Conservation (phyloP, 2,888 invertebrate genomes). For the Phrixothrix hirtus region DNA sequence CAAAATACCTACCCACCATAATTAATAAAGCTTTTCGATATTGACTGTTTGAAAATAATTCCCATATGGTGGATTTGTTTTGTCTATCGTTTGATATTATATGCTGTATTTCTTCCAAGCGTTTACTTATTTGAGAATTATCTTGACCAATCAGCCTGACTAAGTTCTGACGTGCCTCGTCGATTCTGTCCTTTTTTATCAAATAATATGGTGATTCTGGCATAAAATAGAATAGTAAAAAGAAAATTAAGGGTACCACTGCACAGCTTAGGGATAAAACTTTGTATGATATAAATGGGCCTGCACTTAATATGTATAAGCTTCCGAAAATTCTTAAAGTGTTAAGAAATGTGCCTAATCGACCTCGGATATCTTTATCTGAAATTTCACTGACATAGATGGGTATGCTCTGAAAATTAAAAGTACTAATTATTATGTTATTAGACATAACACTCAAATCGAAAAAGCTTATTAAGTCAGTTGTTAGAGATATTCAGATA, state of each 20-base stretch:
- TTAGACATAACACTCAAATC: no score
- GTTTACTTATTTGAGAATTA: no score
- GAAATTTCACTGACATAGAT: slow-evolving; percentile 55
- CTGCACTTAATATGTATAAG: slow-evolving; percentile 50
- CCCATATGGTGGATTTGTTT: no score
- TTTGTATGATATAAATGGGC: slow-evolving; percentile 52
- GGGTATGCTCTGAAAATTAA: slow-evolving; percentile 50
- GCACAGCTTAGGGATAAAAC: slow-evolving; percentile 47
- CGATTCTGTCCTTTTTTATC: slow-evolving; percentile 49
- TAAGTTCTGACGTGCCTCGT: slow-evolving; percentile 46
- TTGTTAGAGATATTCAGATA: no score
- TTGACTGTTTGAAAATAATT: no score
- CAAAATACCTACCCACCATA: neutral
- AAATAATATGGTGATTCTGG: slow-evolving; percentile 58
- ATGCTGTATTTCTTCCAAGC: no score
- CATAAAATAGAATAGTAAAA: slow-evolving; percentile 52
- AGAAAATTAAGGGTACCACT: slow-evolving; percentile 50
- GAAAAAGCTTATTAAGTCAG: no score
- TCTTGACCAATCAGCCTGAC: slow-evolving; percentile 29
- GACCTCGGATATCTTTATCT: slow-evolving; percentile 58
- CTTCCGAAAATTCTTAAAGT: slow-evolving; percentile 53
- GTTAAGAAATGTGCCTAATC: slow-evolving; percentile 45
- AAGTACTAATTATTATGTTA: no score
- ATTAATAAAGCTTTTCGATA: neutral
- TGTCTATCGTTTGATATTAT: no score